Evolutionary conservation across 2,888 invertebrate species (phyloP), one percentile per base, ranked within the genome.

Genomic region (Epinotia demarniana): DNA sequence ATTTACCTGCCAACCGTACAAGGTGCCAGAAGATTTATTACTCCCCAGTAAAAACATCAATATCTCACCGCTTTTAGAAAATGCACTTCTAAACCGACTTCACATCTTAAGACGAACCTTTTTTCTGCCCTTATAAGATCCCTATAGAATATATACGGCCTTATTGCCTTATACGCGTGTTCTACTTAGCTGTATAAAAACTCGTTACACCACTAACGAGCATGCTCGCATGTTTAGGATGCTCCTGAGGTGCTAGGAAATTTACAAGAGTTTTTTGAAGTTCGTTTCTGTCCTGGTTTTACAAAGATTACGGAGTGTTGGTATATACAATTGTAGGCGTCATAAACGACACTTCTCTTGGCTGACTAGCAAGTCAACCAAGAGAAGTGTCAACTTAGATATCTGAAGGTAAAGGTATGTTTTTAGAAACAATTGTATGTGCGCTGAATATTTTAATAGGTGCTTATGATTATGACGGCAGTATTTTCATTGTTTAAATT

Each of bases 181-280:
- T 66, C 70, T 61, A 71, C 63, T 70, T 64, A 64, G 74, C 60
- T 53, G 57, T 64, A 69, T 43, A 75, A 75, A 75, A 75, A 75
- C 70, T 64, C 53, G 75, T 71, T 75, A 66, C 64, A 75, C 13
- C 60, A 66, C 70, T 71, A 75, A 75, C 75, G 75, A 75, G 72
- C 27, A 9, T 27, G 27, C 39, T 66, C 46, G 72, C 75, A 57
- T 75, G 60, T 72, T 75, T 33, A n/a, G 72, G 62, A 75, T 75
- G 55, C 71, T 61, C 55, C 6, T 18, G 39, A 71, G 75, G 72
- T 46, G 75, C 67, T 72, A 75, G 60, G 60, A 71, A 23, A 43
- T 71, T 72, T 75, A 75, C 72, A 72, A 75, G 75, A n/a, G 49
- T 61, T 55, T 72, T 72, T 75, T 58, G 49, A 53, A 49, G 39